phyloP scores from a whole-genome alignment of 2,888 invertebrate species.

The Gibbula magus region DNA sequence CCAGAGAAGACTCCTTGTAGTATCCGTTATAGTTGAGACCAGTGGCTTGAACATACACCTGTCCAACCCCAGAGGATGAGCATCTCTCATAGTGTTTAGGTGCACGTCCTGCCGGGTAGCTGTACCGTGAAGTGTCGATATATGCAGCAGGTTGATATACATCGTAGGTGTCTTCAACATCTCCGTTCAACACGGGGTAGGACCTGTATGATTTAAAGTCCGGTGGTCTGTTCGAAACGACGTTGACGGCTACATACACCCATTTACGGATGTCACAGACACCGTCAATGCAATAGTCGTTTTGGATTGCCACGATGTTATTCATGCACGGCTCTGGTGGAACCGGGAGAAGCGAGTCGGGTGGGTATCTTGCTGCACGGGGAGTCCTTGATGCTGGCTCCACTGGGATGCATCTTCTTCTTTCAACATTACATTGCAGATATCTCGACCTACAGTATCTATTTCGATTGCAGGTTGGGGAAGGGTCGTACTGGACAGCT shows the following conservation, averaged over 20 bases:
- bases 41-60: slow-evolving; percentile 58
- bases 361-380: background rate
- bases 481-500: slow-evolving; percentile 44
- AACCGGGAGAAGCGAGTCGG: background rate
- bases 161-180: slow-evolving; percentile 46
- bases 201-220: slow-evolving; percentile 52
- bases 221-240: slow-evolving; percentile 62
- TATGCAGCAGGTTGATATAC: slow-evolving; percentile 56
- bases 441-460: slow-evolving; percentile 53
- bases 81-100: slow-evolving; percentile 41
- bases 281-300: slow-evolving; percentile 62
- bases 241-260: slow-evolving; percentile 64
- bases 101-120: background rate
- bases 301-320: slow-evolving; percentile 51
- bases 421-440: background rate
- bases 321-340: slow-evolving; percentile 40
- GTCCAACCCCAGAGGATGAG: slow-evolving; percentile 47
- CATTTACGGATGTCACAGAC: slow-evolving; percentile 59
- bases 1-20: slow-evolving; percentile 64
- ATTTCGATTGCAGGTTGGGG: slow-evolving; percentile 46
- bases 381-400: background rate
- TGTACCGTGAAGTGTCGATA: slow-evolving; percentile 38
- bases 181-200: slow-evolving; percentile 57
- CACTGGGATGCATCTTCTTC: background rate
- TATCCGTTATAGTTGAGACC: slow-evolving; percentile 65